Evolutionary conservation across 2,888 invertebrate species (phyloP).

Genomic region (Ochropleura plecta): DNA sequence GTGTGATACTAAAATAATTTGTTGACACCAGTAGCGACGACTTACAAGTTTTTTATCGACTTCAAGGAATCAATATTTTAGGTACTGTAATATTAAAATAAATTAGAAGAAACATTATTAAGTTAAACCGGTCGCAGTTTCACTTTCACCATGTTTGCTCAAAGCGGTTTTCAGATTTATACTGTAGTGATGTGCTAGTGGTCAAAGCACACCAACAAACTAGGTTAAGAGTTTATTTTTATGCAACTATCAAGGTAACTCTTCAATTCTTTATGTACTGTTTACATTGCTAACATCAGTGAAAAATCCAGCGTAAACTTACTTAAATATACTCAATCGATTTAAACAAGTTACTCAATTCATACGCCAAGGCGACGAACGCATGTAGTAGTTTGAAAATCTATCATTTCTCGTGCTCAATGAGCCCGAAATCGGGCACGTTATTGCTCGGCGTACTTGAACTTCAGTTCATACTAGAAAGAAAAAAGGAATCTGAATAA

Average conservation of each 20-base stretch:
- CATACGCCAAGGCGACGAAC: background rate
- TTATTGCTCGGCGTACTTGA: conserved; percentile 33
- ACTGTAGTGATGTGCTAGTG: no score
- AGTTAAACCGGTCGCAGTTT: no score
- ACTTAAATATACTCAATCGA: conserved; percentile 3
- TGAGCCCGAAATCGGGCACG: conserved; percentile 38
- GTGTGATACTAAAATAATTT: background rate
- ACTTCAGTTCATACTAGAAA: conserved; percentile 15
- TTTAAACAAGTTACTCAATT: conserved; percentile 18
- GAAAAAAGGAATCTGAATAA: conserved; percentile 34
- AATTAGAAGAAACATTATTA: no score
- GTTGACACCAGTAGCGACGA: background rate
- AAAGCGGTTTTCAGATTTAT: no score
- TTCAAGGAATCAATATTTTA: background rate
- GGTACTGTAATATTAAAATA: no score
- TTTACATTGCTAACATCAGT: no score
- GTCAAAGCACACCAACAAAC: no score
- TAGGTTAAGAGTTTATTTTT: no score
- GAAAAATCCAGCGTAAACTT: no score
- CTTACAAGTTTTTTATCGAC: background rate
- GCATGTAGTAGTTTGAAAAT: conserved; percentile 33
- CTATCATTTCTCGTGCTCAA: conserved; percentile 40
- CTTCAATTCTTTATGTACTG: no score
- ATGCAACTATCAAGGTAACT: no score
- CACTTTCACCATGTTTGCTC: no score